Conservation (phyloP, 2,888 invertebrate species). For the Crossocerus cetratus region DNA sequence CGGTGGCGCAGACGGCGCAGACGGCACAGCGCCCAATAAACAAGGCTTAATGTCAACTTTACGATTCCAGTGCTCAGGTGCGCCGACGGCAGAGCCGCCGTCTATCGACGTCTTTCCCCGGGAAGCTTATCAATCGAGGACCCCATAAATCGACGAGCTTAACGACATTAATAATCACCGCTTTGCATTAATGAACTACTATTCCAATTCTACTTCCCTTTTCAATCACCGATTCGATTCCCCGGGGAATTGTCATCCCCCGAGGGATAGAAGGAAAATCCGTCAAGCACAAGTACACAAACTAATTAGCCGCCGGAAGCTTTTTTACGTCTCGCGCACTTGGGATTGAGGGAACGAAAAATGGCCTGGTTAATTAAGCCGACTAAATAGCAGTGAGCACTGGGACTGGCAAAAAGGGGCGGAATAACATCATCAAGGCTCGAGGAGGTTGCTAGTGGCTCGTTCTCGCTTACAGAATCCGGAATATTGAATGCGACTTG, state of each 20-base stretch:
- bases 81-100: conserved; percentile 25
- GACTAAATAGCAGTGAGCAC: too few relatives aligned
- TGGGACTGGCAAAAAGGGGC: too few relatives aligned
- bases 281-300: not conserved
- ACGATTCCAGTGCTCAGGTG: conserved; percentile 55
- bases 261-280: not conserved
- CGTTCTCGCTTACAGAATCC: too few relatives aligned
- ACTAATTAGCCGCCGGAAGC: too few relatives aligned
- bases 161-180: not conserved
- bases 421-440: too few relatives aligned
- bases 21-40: conserved; percentile 46
- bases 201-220: not conserved
- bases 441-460: too few relatives aligned
- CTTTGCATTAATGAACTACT: not conserved
- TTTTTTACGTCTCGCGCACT: too few relatives aligned
- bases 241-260: not conserved
- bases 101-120: conserved; percentile 42
- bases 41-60: conserved; percentile 60
- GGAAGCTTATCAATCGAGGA: conserved; percentile 57
- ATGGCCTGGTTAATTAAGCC: too few relatives aligned
- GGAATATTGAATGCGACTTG: too few relatives aligned
- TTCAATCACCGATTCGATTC: not conserved
- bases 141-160: conserved; percentile 22
- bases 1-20: too few relatives aligned
- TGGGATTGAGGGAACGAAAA: too few relatives aligned